Percentiles rank a stretch among this genome's conserved stretches.
phyloP scores from a whole-genome alignment of 2,113 vertebrate genomes.

The Tetraodon nigroviridis region DNA sequence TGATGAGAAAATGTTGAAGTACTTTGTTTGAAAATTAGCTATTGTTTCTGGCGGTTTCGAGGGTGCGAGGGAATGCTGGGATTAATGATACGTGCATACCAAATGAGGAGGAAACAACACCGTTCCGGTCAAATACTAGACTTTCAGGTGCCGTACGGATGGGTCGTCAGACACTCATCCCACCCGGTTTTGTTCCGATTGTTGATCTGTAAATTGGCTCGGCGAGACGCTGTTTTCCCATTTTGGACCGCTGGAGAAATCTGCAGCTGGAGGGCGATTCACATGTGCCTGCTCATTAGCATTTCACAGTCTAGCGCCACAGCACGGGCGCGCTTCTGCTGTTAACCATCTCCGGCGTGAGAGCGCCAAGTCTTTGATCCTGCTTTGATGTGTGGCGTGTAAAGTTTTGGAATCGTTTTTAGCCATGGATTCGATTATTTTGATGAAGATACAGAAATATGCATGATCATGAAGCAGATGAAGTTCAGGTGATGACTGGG shows the following conservation, averaged over 20 bases:
- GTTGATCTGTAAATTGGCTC: slow-evolving; percentile 41
- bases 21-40: slow-evolving; percentile 69
- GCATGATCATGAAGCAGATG: no score
- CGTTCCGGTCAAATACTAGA: slow-evolving; percentile 40
- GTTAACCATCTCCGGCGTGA: slow-evolving; percentile 54
- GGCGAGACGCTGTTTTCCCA: slow-evolving; percentile 28
- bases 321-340: slow-evolving; percentile 64
- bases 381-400: no score
- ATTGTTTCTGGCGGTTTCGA: slow-evolving; percentile 63
- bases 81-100: slow-evolving; percentile 59
- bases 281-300: slow-evolving; percentile 65
- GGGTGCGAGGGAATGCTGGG: slow-evolving; percentile 47
- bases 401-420: slow-evolving; percentile 2
- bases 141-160: no score
- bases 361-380: slow-evolving; percentile 1
- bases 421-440: no score
- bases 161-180: no score
- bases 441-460: no score
- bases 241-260: slow-evolving; percentile 16
- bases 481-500: no score
- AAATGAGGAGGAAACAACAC: slow-evolving; percentile 53
- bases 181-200: slow-evolving; percentile 34
- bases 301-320: slow-evolving; percentile 49
- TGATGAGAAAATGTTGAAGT: slow-evolving; percentile 77
- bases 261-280: slow-evolving; percentile 58